Percentiles rank a stretch among this genome's conserved stretches.
Evolutionary conservation across 2,888 invertebrate genomes (phyloP).

Genomic region (Isoperla grammatica): DNA sequence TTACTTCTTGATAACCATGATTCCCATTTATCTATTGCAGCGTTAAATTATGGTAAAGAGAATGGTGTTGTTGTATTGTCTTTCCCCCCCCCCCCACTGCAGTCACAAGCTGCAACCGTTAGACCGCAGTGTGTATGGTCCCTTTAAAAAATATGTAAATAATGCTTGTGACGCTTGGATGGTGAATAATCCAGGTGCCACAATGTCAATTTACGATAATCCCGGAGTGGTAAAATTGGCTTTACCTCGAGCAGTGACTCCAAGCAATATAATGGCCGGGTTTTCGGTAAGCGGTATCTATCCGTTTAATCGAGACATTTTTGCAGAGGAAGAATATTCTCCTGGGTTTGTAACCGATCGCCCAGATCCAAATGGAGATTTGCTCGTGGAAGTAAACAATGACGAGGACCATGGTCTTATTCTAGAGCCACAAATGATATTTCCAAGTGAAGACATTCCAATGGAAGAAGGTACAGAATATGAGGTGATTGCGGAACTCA

Average conservation of each 20-base stretch:
- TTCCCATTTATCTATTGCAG: conserved; percentile 35
- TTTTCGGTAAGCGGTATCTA: conserved; percentile 4
- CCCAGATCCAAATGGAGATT: not conserved
- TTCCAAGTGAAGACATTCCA: too few species aligned
- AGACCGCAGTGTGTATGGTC: conserved; percentile 40
- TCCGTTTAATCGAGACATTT: conserved; percentile 9
- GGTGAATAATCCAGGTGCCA: conserved; percentile 33
- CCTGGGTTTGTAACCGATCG: conserved; percentile 35
- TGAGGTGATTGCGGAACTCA: too few species aligned
- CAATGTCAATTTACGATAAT: conserved; percentile 34
- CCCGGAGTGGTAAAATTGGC: conserved; percentile 22
- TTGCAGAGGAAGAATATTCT: conserved; percentile 35
- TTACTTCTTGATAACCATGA: conserved; percentile 40
- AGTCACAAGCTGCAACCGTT: conserved; percentile 42
- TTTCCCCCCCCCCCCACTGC: conserved; percentile 41
- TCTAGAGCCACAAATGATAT: not conserved
- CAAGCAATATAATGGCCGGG: conserved; percentile 26
- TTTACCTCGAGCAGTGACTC: conserved; percentile 26
- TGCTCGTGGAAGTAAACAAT: not conserved
- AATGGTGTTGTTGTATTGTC: conserved; percentile 40
- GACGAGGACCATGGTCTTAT: not conserved
- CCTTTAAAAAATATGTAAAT: conserved; percentile 38
- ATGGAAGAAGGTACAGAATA: too few species aligned
- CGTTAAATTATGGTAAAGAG: conserved; percentile 36
- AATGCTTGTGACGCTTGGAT: conserved; percentile 29